Evolutionary conservation across 2,888 invertebrate genomes (phyloP).

Genomic region (Clepsis dumicolana): DNA sequence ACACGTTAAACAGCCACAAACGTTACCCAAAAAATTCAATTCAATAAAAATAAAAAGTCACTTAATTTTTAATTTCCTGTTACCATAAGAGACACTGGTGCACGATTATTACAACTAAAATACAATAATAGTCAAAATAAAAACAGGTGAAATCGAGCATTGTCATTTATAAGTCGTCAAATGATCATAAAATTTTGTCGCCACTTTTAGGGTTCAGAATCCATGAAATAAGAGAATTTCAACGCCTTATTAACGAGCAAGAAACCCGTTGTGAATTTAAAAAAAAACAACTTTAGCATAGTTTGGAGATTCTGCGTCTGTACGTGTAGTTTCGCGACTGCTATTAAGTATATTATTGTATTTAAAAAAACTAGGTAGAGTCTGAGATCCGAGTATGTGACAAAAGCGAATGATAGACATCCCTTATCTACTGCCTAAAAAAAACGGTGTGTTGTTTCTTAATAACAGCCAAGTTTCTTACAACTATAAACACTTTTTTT

Average conservation of each 20-base stretch:
- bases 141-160: conserved; percentile 1
- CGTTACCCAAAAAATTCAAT: neutral
- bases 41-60: neutral
- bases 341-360: too few species aligned
- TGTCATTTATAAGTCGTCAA: conserved; percentile 4
- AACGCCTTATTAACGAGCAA: neutral
- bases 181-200: neutral
- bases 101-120: neutral
- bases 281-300: neutral
- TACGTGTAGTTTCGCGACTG: too few species aligned
- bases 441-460: neutral
- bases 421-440: too few species aligned
- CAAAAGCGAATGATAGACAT: too few species aligned
- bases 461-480: neutral
- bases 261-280: neutral
- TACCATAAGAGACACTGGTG: neutral
- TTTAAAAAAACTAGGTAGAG: too few species aligned
- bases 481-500: neutral
- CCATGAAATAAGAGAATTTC: neutral
- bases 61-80: neutral
- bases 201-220: conserved; percentile 5
- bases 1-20: neutral
- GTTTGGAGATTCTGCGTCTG: too few species aligned
- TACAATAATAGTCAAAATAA: neutral
- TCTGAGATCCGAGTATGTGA: too few species aligned